Base-by-base conservation (phyloP, 2,888 invertebrate genomes). In the Pomacea canaliculata region DNA sequence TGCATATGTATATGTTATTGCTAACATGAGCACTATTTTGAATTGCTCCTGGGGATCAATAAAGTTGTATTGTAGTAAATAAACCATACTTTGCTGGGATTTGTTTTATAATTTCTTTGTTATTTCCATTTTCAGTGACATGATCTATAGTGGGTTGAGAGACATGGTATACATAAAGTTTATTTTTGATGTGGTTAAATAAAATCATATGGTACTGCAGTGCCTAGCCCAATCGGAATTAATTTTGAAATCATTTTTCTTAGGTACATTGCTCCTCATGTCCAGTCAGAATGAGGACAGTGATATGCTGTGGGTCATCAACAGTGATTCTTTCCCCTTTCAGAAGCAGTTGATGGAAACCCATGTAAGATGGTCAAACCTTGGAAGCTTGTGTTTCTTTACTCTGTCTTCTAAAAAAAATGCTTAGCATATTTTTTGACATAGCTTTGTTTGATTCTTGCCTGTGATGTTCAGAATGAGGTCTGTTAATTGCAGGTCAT, bases 301-400 rank as follows among this genome's bases (percentile, higher is more conserved):
- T 82, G 95, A 96, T 89, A 92, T 94, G 16, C 91, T 96, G 27
- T 96, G 95, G 95, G 94, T 95, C 77, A 92, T 96, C 74, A 94
- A 94, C 82, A 93, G 94, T 23, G 95, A 95, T 86, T 93, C 94
- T 56, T 95, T 95, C 91, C 94, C 94, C 72, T 94, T 94, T 85
- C 93, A 90, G 71, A 84, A 81, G 51, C 88, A 89, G 67, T 85
- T 91, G 10, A 90, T 90, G 87, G 92, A 92, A 84, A 87, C 90
- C 18, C 88, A 90, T 83, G 91, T 91, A 85, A 81, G 86, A 66
- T 37, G 37, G 49, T 67, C n/a, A 7, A 19, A 48, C 13, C 48
- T 46, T 23, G 63, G 12, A 63, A 63, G 27, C 37, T 23, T 63
- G 63, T 63, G 46, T 48, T 27, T 16, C 19, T 37, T 12, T 65